These are phyloP conservation scores for Alligator sinensis DNA, from an alignment of 2,113 vertebrate genomes.

Conservation along the genomic window DNA sequence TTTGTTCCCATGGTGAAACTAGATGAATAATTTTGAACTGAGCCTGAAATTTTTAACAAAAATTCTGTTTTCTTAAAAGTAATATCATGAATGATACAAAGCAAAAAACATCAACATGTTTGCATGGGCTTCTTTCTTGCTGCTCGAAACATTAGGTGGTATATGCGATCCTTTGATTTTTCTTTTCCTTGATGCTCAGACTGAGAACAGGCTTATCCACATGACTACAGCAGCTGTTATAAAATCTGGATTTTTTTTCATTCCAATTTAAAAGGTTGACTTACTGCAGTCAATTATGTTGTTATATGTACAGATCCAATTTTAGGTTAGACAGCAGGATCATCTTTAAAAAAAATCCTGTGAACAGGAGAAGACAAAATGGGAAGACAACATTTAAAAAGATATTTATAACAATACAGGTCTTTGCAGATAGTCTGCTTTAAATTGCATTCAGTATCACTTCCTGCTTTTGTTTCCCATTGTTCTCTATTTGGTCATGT, in stretches of 20 bases:
- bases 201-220: constrained; percentile 45
- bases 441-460: not conserved
- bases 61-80: constrained; percentile 34
- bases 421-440: not conserved
- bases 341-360: not conserved
- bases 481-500: not conserved
- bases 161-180: constrained; percentile 42
- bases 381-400: not conserved
- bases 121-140: not conserved
- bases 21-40: constrained; percentile 60
- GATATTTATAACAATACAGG: not conserved
- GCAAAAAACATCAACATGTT: not conserved
- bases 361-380: not conserved
- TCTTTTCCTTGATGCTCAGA: constrained; percentile 40
- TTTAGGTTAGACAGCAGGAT: constrained; percentile 12
- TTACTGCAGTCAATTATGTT: constrained; percentile 39
- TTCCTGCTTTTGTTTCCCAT: not conserved
- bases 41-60: constrained; percentile 63
- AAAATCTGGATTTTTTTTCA: constrained; percentile 48
- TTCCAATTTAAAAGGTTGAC: constrained; percentile 38
- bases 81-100: not conserved
- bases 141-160: not conserved
- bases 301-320: not conserved
- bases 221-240: constrained; percentile 45
- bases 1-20: constrained; percentile 72